Base-by-base conservation (phyloP, 1,140 invertebrate genomes). In the Leptinotarsa undecemlineata region DNA sequence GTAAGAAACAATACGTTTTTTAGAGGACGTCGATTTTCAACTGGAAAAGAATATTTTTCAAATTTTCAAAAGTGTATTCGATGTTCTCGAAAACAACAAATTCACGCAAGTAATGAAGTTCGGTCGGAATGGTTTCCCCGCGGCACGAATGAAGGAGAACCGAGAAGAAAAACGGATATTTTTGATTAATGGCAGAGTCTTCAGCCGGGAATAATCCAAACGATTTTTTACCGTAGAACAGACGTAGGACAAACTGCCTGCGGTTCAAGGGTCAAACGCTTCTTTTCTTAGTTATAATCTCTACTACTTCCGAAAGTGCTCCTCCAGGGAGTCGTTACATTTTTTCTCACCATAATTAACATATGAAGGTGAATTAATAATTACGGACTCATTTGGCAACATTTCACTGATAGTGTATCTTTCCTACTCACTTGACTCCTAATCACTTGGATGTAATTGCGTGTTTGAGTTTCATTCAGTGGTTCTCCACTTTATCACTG, bases 141-240 rank as follows among this genome's bases (percentile, higher is more conserved):
- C 8, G 64, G 23, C 20, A 57, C 15, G 23, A 42, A 66, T 60
- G 47, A 64, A 47, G 26, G 15, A 60, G 23, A 61, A 14, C 17
- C 68, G 51, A 68, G 64, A 76, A 63, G 23, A 20, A 19, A 57
- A 57, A 57, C n/a, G 51, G 60, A 73, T 70, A 74, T 77, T 73
- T 77, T 77, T 77, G 75, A 77, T 77, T 77, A 77, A 77, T 77
- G 68, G 48, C 62, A 47, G 26, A 51, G 72, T 70, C 72, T 61
- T 62, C 75, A 63, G 47, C 72, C 73, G 72, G 72, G 72, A 73
- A 77, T 76, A 71, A 76, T 76, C 75, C 64, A 51, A 51, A 76
- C 75, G 57, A 76, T 76, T 76, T 77, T 77, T 77, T 77, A 74
- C 72, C 20, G 23, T 23, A 68, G 60, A 67, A 48, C 60, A 62